Evolutionary conservation across 2,888 invertebrate species (phyloP).

Genomic region (Notodromas monacha): DNA sequence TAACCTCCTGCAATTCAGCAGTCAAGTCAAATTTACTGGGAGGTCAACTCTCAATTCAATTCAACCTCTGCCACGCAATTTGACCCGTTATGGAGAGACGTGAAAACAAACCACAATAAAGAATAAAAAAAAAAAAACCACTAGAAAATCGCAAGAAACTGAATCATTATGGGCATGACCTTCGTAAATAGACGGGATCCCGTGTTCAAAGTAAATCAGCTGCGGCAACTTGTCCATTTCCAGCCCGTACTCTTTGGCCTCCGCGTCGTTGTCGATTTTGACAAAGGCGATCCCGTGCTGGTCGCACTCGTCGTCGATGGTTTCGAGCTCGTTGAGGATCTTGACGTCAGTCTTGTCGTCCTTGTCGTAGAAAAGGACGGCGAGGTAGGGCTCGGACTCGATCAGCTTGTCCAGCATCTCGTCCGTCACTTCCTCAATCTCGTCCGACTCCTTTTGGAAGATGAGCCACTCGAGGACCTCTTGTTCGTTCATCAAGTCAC

Average conservation of each 20-base stretch:
- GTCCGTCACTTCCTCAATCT: constrained; percentile 73
- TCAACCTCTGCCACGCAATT: too few species aligned
- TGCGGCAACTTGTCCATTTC: constrained; percentile 31
- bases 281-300: constrained; percentile 13
- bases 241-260: constrained; percentile 63
- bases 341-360: constrained; percentile 9
- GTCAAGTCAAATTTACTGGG: too few species aligned
- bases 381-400: constrained; percentile 50
- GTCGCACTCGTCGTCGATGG: constrained; percentile 11
- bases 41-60: too few species aligned
- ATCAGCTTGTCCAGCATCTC: constrained; percentile 71
- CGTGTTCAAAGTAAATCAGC: constrained; percentile 34
- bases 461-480: constrained; percentile 55
- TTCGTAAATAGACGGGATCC: constrained; percentile 15
- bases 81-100: too few species aligned
- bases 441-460: constrained; percentile 49
- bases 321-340: constrained; percentile 12
- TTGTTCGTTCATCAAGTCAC: constrained; percentile 58
- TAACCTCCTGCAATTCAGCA: too few species aligned
- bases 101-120: too few species aligned
- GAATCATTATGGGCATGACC: too few species aligned
- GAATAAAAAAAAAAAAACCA: too few species aligned
- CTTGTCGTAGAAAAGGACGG: constrained; percentile 36
- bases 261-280: constrained; percentile 16
- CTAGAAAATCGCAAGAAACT: too few species aligned